Evolutionary conservation across 1,140 invertebrate species (phyloP).

Genomic region (Acromyrmex echinatior): DNA sequence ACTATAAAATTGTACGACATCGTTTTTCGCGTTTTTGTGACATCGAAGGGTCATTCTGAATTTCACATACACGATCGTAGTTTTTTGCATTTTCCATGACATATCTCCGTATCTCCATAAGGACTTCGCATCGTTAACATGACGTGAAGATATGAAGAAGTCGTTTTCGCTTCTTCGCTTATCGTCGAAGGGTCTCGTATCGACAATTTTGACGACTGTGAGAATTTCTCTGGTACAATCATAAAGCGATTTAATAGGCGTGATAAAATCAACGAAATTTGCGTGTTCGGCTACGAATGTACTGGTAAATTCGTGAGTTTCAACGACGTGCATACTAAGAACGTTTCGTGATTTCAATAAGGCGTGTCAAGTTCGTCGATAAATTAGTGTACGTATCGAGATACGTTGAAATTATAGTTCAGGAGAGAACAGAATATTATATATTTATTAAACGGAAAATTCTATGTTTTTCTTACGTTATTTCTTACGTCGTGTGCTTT

Average conservation of each 20-base stretch:
- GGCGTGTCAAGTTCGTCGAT: not conserved
- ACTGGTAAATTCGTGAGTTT: not conserved
- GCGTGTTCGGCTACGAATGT: not conserved
- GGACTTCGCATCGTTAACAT: not conserved
- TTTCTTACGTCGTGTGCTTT: not conserved
- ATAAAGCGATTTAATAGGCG: constrained; percentile 37
- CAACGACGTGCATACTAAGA: not conserved
- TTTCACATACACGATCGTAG: constrained; percentile 28
- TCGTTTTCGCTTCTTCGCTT: not conserved
- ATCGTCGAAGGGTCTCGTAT: constrained; percentile 30
- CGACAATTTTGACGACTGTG: constrained; percentile 43
- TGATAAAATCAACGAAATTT: constrained; percentile 52
- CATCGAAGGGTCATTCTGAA: constrained; percentile 33
- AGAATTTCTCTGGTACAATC: constrained; percentile 31
- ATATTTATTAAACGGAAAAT: not conserved
- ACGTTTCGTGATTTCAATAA: constrained; percentile 24
- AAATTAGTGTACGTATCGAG: not conserved
- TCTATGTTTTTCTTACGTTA: constrained; percentile 13
- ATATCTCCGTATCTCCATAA: not conserved
- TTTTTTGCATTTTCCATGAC: constrained; percentile 23
- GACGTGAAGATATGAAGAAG: constrained; percentile 16
- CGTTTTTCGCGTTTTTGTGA: constrained; percentile 32
- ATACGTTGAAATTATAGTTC: not conserved
- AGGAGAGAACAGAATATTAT: not conserved
- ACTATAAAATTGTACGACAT: constrained; percentile 52